A percentile compares a stretch with the other conserved stretches of the same genome.
phyloP scores from a whole-genome alignment of 2,888 invertebrate species.

The Nebria brevicollis region DNA sequence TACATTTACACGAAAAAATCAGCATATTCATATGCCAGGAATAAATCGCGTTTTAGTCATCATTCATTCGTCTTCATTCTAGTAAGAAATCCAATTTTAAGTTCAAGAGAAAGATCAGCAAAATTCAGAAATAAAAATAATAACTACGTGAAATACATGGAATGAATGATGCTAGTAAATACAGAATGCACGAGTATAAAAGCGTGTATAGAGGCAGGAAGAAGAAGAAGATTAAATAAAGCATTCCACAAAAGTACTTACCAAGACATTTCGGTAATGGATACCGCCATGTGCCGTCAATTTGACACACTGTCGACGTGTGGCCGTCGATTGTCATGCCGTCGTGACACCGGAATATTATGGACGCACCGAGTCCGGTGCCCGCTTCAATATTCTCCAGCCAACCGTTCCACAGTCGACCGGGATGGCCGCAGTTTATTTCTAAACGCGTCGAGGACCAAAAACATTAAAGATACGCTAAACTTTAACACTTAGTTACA shows the following conservation, averaged over 20 bases:
- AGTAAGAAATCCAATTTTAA: neutral
- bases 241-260: conserved; percentile 59
- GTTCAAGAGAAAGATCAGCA: conserved; percentile 39
- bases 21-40: neutral
- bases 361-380: conserved; percentile 89
- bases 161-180: conserved; percentile 10
- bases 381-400: conserved; percentile 89
- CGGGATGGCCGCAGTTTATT: conserved; percentile 96
- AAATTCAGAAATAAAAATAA: conserved; percentile 8
- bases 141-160: neutral
- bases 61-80: conserved; percentile 21
- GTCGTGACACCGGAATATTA: conserved; percentile 93
- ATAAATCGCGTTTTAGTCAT: conserved; percentile 3
- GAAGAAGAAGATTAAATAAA: neutral
- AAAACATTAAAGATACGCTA: neutral
- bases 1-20: neutral
- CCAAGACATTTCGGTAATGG: conserved; percentile 90
- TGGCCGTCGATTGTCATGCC: conserved; percentile 91
- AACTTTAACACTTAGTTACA: neutral
- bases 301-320: conserved; percentile 90
- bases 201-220: conserved; percentile 8
- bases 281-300: conserved; percentile 95
- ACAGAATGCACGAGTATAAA: conserved; percentile 4
- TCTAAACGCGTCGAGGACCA: conserved; percentile 67
- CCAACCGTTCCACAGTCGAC: conserved; percentile 95